Percentiles rank a stretch among this genome's conserved stretches.
These are phyloP conservation scores for Falco naumanni DNA, from an alignment of 2,797 vertebrate genomes.

Conservation along the genomic window DNA sequence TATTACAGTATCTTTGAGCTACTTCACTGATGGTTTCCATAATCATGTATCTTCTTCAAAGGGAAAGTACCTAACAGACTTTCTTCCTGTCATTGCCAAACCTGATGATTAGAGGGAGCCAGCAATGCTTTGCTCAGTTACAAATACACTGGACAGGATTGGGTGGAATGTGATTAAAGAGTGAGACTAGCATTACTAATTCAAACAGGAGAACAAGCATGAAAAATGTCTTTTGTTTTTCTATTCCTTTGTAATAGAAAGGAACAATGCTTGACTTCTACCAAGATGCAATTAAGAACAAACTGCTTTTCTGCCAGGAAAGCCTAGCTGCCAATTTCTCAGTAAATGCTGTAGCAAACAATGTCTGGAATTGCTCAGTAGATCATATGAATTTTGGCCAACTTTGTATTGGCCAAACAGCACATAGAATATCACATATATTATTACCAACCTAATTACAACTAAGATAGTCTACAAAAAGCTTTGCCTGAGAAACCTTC, in stretches of 20 bases:
- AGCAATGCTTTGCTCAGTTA: neutral
- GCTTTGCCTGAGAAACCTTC: neutral
- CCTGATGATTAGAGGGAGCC: neutral
- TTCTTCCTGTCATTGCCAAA: neutral
- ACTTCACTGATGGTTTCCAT: neutral
- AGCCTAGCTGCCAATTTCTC: neutral
- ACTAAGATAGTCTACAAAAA: neutral
- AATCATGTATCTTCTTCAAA: neutral
- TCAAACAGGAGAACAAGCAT: neutral
- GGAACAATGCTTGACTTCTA: neutral
- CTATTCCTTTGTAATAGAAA: neutral
- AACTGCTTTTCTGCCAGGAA: constrained; percentile 46
- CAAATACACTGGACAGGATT: neutral
- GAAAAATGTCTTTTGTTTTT: neutral
- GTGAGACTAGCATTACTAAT: neutral
- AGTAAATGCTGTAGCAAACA: neutral
- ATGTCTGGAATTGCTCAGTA: constrained; percentile 26
- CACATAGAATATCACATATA: neutral
- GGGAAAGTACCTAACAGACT: neutral
- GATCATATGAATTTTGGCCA: neutral
- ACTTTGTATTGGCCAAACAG: neutral
- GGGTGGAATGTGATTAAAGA: neutral
- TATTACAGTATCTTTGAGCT: neutral
- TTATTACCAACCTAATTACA: neutral
- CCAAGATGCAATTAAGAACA: neutral